Percentiles rank a stretch among this genome's conserved stretches.
Evolutionary conservation across 2,113 vertebrate species (phyloP).

Genomic region (Nothobranchius kuhntae): DNA sequence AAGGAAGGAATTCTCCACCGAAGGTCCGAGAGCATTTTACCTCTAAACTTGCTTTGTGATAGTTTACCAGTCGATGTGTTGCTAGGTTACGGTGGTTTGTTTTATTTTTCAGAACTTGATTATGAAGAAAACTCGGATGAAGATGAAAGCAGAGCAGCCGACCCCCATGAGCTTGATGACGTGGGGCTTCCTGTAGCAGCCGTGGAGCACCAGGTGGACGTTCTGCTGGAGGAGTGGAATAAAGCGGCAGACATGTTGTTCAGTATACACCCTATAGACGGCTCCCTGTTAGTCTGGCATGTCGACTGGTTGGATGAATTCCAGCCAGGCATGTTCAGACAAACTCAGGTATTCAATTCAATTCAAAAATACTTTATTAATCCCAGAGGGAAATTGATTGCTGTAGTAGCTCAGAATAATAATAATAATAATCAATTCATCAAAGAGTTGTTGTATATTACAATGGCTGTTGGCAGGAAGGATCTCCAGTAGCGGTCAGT

Average conservation of each 20-base stretch:
- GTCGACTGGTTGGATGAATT: constrained; percentile 98
- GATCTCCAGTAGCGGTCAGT: too few relatives aligned
- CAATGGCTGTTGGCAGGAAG: too few relatives aligned
- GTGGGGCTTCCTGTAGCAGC: constrained; percentile 81
- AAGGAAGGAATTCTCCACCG: constrained; percentile 81
- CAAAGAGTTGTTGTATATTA: too few relatives aligned
- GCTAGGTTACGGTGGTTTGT: neutral
- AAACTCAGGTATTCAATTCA: constrained; percentile 87
- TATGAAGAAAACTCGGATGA: constrained; percentile 63
- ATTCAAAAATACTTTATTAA: neutral
- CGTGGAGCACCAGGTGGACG: constrained; percentile 91
- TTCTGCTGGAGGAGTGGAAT: constrained; percentile 93
- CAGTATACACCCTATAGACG: constrained; percentile 97
- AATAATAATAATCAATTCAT: too few relatives aligned
- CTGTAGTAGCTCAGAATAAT: too few relatives aligned
- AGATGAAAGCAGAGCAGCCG: constrained; percentile 50
- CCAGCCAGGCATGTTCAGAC: constrained; percentile 97
- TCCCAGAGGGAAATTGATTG: too few relatives aligned
- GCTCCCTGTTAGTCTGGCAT: constrained; percentile 95
- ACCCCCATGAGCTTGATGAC: constrained; percentile 39
- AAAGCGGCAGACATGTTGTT: constrained; percentile 97
- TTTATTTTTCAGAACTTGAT: constrained; percentile 59
- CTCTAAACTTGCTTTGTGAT: neutral
- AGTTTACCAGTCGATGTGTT: neutral
- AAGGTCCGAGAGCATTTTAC: constrained; percentile 76